phyloP scores from a whole-genome alignment of 1,140 invertebrate genomes.

The Hypsibius dujardini region DNA sequence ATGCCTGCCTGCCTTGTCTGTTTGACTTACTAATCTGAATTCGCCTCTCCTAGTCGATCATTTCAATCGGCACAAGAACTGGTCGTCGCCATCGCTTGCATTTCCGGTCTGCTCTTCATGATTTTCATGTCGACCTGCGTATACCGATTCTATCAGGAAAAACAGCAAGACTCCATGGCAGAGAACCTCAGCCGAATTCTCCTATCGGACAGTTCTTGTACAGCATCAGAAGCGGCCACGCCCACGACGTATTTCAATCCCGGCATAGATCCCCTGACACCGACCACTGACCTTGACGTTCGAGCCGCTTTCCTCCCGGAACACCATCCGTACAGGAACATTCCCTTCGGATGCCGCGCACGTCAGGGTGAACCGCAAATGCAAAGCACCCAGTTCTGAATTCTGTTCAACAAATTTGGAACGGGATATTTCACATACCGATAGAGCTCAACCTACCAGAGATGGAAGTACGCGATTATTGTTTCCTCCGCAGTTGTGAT shows the following conservation, averaged over 20 bases:
- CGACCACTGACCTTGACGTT: neutral
- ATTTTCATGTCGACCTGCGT: slow-evolving; percentile 9
- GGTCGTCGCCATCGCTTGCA: neutral
- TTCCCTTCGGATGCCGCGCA: neutral
- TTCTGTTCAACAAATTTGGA: slow-evolving; percentile 5
- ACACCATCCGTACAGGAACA: neutral
- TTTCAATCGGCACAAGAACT: slow-evolving; percentile 2
- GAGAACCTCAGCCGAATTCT: neutral
- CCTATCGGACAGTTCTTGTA: neutral
- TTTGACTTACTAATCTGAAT: too few species aligned
- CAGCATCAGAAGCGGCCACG: neutral
- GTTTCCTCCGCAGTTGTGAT: too few species aligned
- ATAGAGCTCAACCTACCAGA: too few species aligned
- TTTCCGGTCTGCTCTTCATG: slow-evolving; percentile 3
- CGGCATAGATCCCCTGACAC: neutral
- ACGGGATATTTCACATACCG: neutral
- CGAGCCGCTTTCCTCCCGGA: neutral
- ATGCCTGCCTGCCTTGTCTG: too few species aligned
- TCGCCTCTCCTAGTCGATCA: neutral
- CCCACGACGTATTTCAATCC: slow-evolving; percentile 5
- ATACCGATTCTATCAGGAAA: slow-evolving; percentile 1
- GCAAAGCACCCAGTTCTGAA: neutral
- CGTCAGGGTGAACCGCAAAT: neutral
- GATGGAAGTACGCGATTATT: too few species aligned
- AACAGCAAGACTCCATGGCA: neutral